These are phyloP conservation scores for Notocelia uddmanniana DNA, from an alignment of 2,888 invertebrate genomes.

Conservation along the genomic window DNA sequence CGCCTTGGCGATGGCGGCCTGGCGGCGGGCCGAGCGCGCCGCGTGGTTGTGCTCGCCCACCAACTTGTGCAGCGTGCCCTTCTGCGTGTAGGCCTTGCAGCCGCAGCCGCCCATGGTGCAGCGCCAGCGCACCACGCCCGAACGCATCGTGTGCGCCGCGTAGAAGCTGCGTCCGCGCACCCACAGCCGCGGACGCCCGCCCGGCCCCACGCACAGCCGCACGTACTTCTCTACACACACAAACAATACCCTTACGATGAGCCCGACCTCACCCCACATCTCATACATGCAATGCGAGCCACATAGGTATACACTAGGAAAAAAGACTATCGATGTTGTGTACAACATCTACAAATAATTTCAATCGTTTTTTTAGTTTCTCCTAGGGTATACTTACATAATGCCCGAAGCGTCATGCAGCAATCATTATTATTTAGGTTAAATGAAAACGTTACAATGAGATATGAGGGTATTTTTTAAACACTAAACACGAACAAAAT, in stretches of 20 bases:
- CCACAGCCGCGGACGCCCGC: slow-evolving; percentile 80
- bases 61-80: slow-evolving; percentile 77
- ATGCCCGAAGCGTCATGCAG: slow-evolving; percentile 31
- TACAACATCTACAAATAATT: background rate
- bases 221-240: slow-evolving; percentile 69
- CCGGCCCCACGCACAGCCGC: slow-evolving; percentile 78
- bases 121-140: slow-evolving; percentile 81
- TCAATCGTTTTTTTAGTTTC: background rate
- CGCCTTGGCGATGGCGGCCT: slow-evolving; percentile 56
- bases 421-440: slow-evolving; percentile 29
- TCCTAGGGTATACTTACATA: background rate
- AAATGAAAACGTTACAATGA: slow-evolving; percentile 30
- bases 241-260: slow-evolving; percentile 51
- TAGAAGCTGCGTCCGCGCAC: slow-evolving; percentile 82
- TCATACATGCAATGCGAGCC: background rate
- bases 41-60: slow-evolving; percentile 81
- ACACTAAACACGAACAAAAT: slow-evolving; percentile 32
- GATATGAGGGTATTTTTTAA: slow-evolving; percentile 38
- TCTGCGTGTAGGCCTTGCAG: slow-evolving; percentile 81
- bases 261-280: slow-evolving; percentile 7
- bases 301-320: background rate
- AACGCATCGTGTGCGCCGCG: slow-evolving; percentile 82
- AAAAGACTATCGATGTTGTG: slow-evolving; percentile 2
- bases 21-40: slow-evolving; percentile 72
- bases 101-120: slow-evolving; percentile 83